These are phyloP conservation scores for Azemiops feae DNA, from an alignment of 2,113 vertebrate genomes.

Conservation along the genomic window DNA sequence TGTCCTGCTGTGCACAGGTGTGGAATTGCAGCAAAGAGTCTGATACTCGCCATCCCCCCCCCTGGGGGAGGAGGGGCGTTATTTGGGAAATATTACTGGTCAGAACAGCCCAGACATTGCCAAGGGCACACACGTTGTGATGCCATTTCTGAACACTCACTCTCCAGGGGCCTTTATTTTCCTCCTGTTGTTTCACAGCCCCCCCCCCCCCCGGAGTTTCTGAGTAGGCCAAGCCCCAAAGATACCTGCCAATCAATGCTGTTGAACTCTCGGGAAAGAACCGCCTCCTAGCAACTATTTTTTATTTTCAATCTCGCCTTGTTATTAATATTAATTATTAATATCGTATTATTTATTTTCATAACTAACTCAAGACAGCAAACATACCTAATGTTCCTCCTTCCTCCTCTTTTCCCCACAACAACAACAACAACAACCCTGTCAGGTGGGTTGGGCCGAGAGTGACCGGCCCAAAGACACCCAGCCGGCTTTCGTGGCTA, in stretches of 20 bases:
- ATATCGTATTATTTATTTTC: background rate
- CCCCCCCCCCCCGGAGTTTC: background rate
- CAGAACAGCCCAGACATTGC: background rate
- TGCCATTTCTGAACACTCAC: background rate
- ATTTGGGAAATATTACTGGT: background rate
- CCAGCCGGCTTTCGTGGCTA: background rate
- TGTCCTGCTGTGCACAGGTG: background rate
- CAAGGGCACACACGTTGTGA: background rate
- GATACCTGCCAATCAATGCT: background rate
- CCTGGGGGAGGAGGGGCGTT: background rate
- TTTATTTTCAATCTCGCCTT: background rate
- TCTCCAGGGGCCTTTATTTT: background rate
- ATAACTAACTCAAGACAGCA: background rate
- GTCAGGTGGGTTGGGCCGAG: background rate
- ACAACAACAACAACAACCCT: background rate
- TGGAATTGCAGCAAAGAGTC: background rate
- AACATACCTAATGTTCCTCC: background rate
- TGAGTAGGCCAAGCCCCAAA: background rate
- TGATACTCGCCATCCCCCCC: background rate
- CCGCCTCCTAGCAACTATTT: background rate
- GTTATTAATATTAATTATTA: background rate
- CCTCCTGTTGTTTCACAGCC: background rate
- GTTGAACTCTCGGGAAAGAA: background rate
- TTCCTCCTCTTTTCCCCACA: background rate
- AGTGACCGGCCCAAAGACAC: background rate